phyloP scores from a whole-genome alignment of 2,797 vertebrate genomes.

The Mormyrus hasselquistii region DNA sequence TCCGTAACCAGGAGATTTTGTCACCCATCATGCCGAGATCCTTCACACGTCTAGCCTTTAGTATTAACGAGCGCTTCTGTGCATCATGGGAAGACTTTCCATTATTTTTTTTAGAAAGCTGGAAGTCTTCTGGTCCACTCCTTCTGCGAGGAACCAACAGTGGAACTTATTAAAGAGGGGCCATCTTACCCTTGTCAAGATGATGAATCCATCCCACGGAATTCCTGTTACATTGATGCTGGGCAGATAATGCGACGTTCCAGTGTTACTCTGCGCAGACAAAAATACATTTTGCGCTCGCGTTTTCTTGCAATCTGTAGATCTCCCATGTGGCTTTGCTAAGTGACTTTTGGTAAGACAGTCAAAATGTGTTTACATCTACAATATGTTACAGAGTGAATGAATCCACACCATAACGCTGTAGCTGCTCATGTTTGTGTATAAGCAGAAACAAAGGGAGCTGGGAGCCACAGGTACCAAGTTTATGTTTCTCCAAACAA shows the following conservation, averaged over 20 bases:
- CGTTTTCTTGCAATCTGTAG: not conserved
- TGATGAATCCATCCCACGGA: not conserved
- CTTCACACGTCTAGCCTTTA: not conserved
- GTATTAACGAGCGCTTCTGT: not conserved
- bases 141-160: not conserved
- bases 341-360: constrained; percentile 1
- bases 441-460: not conserved
- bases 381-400: not conserved
- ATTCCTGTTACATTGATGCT: not conserved
- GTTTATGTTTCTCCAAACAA: not conserved
- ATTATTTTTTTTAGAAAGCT: not conserved
- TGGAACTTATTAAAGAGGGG: constrained; percentile 6
- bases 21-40: not conserved
- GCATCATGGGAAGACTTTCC: not conserved
- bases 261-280: not conserved
- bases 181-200: not conserved
- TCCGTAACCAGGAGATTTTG: not conserved
- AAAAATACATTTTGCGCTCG: not conserved
- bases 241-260: not conserved
- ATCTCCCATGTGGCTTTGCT: not conserved
- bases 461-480: not conserved
- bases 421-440: not conserved
- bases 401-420: not conserved
- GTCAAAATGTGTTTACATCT: not conserved
- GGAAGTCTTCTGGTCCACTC: not conserved